Percentiles rank a stretch among this genome's conserved stretches.
Evolutionary conservation across 2,888 invertebrate species (phyloP).

Genomic region (Dusona sp.): DNA sequence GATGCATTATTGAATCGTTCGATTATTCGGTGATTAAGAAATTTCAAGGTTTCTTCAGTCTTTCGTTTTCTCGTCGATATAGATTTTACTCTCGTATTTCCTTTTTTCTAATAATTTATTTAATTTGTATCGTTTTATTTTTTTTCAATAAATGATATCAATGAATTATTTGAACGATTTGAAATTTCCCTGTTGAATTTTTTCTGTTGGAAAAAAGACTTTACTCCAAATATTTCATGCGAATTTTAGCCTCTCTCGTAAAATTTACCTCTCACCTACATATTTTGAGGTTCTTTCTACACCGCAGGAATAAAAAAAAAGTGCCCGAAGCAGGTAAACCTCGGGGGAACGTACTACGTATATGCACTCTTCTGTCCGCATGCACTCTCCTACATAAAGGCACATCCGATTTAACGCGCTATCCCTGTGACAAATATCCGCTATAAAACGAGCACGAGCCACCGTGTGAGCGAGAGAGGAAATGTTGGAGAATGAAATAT

Average conservation of each 20-base stretch:
- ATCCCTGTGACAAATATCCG: slow-evolving; percentile 27
- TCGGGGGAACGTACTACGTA: slow-evolving; percentile 21
- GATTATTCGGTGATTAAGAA: neutral
- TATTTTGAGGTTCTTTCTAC: slow-evolving; percentile 20
- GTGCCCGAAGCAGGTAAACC: slow-evolving; percentile 38
- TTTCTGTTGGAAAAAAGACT: too few relatives aligned
- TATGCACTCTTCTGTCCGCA: slow-evolving; percentile 2
- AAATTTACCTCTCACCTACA: slow-evolving; percentile 23
- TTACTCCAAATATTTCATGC: neutral
- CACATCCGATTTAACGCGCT: slow-evolving; percentile 8
- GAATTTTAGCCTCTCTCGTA: neutral
- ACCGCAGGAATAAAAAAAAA: slow-evolving; percentile 2
- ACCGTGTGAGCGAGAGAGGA: neutral
- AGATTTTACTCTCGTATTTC: neutral
- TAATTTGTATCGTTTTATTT: neutral
- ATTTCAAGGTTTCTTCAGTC: neutral
- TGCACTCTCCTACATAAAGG: neutral
- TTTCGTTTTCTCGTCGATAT: neutral
- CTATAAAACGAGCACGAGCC: slow-evolving; percentile 37
- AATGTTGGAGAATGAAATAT: slow-evolving; percentile 59
- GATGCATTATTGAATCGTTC: neutral
- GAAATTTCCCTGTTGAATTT: too few relatives aligned
- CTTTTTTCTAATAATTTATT: neutral
- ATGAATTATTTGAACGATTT: too few relatives aligned
- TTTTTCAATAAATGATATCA: neutral